These are phyloP conservation scores for Montifringilla adamsi DNA, from an alignment of 2,113 vertebrate genomes.

Conservation along the genomic window DNA sequence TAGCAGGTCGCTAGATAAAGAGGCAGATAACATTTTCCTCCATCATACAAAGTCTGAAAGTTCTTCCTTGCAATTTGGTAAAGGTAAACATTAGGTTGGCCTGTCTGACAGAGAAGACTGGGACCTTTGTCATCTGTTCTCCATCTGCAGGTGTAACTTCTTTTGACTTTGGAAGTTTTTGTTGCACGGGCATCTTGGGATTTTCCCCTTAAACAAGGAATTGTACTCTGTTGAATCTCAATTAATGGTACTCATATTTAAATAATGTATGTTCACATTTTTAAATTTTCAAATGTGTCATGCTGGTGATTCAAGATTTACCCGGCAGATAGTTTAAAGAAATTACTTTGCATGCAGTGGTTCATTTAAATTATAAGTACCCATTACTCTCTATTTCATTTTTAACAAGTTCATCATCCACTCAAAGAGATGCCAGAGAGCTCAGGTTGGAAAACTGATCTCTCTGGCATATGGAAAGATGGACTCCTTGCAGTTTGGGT, in stretches of 20 bases:
- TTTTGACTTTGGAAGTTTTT: background rate
- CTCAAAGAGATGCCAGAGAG: conserved; percentile 41
- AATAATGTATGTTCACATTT: conserved; percentile 42
- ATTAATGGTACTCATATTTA: conserved; percentile 13
- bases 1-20: background rate
- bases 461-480: conserved; percentile 24
- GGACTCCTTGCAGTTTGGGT: conserved; percentile 6
- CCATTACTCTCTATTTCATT: conserved; percentile 50
- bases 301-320: conserved; percentile 40
- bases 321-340: conserved; percentile 44
- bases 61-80: background rate
- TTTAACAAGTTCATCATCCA: conserved; percentile 54
- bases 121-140: background rate
- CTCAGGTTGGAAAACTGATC: conserved; percentile 37
- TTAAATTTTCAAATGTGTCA: conserved; percentile 43
- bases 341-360: conserved; percentile 33
- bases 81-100: background rate
- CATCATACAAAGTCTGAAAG: background rate
- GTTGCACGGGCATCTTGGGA: background rate
- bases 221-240: background rate
- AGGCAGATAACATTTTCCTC: background rate
- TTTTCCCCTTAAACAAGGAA: background rate
- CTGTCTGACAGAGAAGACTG: background rate
- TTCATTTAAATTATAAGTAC: conserved; percentile 59
- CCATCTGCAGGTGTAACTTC: background rate